These are phyloP conservation scores for Pachycephala philippinensis DNA, from an alignment of 2,113 vertebrate species.

Conservation along the genomic window DNA sequence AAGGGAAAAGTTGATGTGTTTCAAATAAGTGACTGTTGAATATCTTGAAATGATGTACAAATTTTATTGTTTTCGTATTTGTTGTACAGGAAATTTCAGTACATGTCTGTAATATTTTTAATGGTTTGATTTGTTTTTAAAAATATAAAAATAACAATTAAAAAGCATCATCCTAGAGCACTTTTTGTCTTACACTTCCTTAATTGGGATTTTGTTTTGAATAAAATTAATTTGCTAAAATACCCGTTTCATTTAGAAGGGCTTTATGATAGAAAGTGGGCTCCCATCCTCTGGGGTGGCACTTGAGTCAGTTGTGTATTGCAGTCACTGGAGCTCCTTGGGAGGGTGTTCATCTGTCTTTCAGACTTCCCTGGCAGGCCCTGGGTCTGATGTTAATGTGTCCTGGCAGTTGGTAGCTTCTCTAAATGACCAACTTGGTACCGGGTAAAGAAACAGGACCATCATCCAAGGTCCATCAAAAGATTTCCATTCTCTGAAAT, in stretches of 20 bases:
- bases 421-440: not conserved
- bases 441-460: not conserved
- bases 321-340: not conserved
- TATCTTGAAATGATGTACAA: slow-evolving; percentile 73
- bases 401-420: not conserved
- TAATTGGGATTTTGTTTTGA: not conserved
- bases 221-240: not conserved
- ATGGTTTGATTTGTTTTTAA: slow-evolving; percentile 70
- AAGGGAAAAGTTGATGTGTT: slow-evolving; percentile 61
- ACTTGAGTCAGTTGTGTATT: not conserved
- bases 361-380: not conserved
- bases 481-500: not conserved
- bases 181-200: not conserved
- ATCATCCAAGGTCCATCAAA: not conserved
- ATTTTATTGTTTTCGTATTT: slow-evolving; percentile 72
- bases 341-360: rapidly evolving
- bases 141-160: slow-evolving; percentile 76
- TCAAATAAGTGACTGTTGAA: slow-evolving; percentile 67
- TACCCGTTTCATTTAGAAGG: not conserved
- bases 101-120: slow-evolving; percentile 66
- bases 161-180: slow-evolving; percentile 61
- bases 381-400: not conserved
- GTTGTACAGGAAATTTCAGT: slow-evolving; percentile 73
- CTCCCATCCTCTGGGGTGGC: not conserved
- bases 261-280: not conserved